Conservation (phyloP, 2,888 invertebrate species). For the Hydrotaea diabolus region DNA sequence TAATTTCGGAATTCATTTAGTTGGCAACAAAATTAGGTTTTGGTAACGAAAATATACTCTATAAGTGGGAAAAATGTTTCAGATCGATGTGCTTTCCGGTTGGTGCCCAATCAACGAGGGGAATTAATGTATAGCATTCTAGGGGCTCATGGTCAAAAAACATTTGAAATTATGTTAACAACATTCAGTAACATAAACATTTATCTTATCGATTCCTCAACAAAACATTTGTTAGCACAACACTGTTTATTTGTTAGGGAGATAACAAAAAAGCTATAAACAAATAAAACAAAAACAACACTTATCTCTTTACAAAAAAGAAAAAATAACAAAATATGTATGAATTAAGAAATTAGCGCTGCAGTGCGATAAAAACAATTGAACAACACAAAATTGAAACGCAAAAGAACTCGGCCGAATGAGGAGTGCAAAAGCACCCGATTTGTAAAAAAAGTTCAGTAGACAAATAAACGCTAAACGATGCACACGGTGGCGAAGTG, state of each 20-base stretch:
- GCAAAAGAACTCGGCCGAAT: background rate
- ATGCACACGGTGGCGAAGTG: slow-evolving; percentile 54
- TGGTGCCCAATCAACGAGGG: too few species aligned
- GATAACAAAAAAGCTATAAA: background rate
- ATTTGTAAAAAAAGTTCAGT: slow-evolving; percentile 23
- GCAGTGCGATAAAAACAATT: slow-evolving; percentile 5
- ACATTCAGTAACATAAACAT: too few species aligned
- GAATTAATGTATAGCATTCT: too few species aligned
- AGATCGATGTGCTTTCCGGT: too few species aligned
- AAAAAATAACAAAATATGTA: slow-evolving; percentile 11
- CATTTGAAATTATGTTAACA: too few species aligned
- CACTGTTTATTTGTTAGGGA: slow-evolving; percentile 17
- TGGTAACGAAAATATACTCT: too few species aligned
- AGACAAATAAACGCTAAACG: slow-evolving; percentile 21
- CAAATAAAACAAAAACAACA: background rate
- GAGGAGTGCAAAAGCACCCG: slow-evolving; percentile 57
- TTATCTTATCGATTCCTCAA: slow-evolving; percentile 47
- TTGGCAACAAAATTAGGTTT: too few species aligned
- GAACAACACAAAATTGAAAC: background rate
- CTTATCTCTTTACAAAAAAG: background rate
- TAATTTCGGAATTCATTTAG: too few species aligned
- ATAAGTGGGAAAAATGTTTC: too few species aligned
- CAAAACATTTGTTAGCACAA: slow-evolving; percentile 24
- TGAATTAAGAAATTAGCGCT: slow-evolving; percentile 38
- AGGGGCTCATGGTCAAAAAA: too few species aligned